phyloP scores from a whole-genome alignment of 1,140 invertebrate species.

The Idris sp. region DNA sequence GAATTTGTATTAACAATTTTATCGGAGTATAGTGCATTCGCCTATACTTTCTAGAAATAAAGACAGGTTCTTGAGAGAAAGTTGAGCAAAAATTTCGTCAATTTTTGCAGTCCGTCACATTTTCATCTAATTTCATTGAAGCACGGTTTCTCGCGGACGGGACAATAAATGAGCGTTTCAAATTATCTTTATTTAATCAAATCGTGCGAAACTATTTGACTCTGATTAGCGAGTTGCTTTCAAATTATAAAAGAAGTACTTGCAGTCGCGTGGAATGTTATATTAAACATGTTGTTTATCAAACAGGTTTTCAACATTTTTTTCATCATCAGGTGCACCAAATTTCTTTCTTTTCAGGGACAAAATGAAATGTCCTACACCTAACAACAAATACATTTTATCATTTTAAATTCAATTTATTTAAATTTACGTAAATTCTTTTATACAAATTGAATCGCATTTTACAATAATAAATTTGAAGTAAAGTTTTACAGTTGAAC shows the following conservation, averaged over 20 bases:
- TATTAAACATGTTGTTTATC: background rate
- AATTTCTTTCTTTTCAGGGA: conserved; percentile 21
- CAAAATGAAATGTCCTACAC: conserved; percentile 9
- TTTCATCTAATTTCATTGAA: conserved; percentile 37
- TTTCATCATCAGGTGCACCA: background rate
- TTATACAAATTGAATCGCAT: no score
- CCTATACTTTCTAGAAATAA: conserved; percentile 61
- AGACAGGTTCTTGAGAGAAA: conserved; percentile 59
- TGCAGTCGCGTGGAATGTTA: conserved; percentile 5
- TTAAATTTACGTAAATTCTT: no score
- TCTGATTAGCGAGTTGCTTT: conserved; percentile 21
- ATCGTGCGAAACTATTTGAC: conserved; percentile 20
- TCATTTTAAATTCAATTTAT: no score
- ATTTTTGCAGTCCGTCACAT: conserved; percentile 53
- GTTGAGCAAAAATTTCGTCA: conserved; percentile 57
- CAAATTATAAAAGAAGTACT: conserved; percentile 17
- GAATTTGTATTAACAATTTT: conserved; percentile 51
- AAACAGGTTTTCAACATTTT: no score
- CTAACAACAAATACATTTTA: no score
- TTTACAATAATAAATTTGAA: no score
- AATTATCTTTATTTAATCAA: conserved; percentile 20
- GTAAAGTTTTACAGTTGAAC: no score
- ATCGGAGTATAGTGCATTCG: conserved; percentile 40
- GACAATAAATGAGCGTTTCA: conserved; percentile 27
- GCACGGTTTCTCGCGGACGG: conserved; percentile 6